A percentile compares a stretch with the other conserved stretches of the same genome.
These are phyloP conservation scores for Leistus spinibarbis DNA, from an alignment of 2,888 invertebrate species.

Conservation along the genomic window DNA sequence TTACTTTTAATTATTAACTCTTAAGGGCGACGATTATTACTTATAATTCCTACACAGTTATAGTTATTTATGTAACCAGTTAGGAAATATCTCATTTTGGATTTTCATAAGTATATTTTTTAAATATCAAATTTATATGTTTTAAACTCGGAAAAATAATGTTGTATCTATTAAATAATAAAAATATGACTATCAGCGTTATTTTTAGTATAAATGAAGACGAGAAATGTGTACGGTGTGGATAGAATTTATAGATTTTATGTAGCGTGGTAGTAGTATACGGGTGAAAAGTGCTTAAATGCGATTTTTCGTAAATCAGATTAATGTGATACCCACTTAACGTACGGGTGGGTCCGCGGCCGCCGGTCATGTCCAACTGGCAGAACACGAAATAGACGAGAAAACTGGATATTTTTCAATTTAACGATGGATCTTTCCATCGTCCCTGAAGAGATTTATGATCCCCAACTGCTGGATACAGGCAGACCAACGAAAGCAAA, in stretches of 20 bases:
- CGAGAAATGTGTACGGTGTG: too few species aligned
- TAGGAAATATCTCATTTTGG: too few species aligned
- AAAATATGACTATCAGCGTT: too few species aligned
- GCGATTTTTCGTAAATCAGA: slow-evolving; percentile 29
- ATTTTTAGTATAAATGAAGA: too few species aligned
- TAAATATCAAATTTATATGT: too few species aligned
- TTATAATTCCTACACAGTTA: too few species aligned
- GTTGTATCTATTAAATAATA: too few species aligned
- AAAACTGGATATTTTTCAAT: slow-evolving; percentile 40
- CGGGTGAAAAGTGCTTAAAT: neutral
- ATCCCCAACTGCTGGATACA: slow-evolving; percentile 21
- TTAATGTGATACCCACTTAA: slow-evolving; percentile 38
- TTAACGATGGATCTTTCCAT: slow-evolving; percentile 36
- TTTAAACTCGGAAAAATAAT: too few species aligned
- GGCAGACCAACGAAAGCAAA: slow-evolving; percentile 13
- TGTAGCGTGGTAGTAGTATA: neutral
- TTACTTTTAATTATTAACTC: too few species aligned
- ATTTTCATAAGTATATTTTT: too few species aligned
- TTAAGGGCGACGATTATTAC: too few species aligned
- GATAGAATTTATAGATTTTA: neutral
- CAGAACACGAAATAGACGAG: slow-evolving; percentile 25
- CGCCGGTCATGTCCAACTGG: slow-evolving; percentile 3
- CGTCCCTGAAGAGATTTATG: slow-evolving; percentile 32
- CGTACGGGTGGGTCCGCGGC: neutral
- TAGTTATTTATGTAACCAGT: too few species aligned